phyloP scores from a whole-genome alignment of 2,888 invertebrate species.

The Protula sp. region DNA sequence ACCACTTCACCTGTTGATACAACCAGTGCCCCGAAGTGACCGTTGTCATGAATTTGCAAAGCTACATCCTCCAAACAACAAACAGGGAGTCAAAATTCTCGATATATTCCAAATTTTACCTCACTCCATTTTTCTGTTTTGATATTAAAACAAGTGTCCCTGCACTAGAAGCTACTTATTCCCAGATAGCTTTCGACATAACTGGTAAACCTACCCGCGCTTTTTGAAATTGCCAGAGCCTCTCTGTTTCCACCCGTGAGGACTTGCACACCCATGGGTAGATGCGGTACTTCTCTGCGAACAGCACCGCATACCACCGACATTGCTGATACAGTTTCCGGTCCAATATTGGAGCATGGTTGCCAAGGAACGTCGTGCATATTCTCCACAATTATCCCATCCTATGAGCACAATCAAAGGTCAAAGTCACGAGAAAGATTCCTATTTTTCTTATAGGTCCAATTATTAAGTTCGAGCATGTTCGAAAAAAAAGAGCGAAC shows the following conservation, averaged over 20 bases:
- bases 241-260: slow-evolving; percentile 72
- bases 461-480: no score
- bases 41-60: not conserved
- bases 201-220: slow-evolving; percentile 60
- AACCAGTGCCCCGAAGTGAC: not conserved
- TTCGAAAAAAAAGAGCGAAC: no score
- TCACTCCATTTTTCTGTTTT: no score
- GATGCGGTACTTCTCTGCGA: slow-evolving; percentile 56
- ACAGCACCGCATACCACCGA: slow-evolving; percentile 62
- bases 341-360: slow-evolving; percentile 59
- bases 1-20: not conserved
- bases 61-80: no score
- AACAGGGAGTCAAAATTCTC: no score
- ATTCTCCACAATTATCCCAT: slow-evolving; percentile 70
- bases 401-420: slow-evolving; percentile 59
- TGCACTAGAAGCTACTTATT: no score
- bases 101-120: no score
- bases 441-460: not conserved
- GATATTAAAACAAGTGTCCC: no score
- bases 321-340: slow-evolving; percentile 69
- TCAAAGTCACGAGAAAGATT: not conserved
- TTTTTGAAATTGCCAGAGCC: slow-evolving; percentile 70
- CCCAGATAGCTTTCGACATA: no score
- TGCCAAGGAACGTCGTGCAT: slow-evolving; percentile 75
- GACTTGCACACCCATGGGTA: slow-evolving; percentile 59